Evolutionary conservation across 2,797 vertebrate species (phyloP), one percentile per base, ranked within the genome.

Genomic region (Poecilia wingei): DNA sequence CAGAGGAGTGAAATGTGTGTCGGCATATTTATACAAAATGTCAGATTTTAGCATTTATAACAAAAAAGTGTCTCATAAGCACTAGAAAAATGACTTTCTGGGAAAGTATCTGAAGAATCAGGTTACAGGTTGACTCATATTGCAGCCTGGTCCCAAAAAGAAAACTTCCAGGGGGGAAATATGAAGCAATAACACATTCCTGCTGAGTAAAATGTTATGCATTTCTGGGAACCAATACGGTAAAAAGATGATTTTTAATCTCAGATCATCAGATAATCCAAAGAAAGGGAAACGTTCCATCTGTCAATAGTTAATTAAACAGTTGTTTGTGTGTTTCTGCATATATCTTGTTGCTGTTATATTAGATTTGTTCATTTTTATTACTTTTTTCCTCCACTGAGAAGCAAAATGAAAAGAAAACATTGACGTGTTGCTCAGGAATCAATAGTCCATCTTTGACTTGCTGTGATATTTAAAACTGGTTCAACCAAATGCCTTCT

Each of bases 231-330:
- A 71, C 46, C 43, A 28, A 41, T 25, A 16, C 7, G 5, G 43
- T 28, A 45, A 14, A 46, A 45, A 45, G 25, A n/a, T 71, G 68
- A 6, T 71, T 71, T 71, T 43, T 71, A 2, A 22, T 31, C 13
- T 14, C 5, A 47, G 43, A 31, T 64, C 25, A 41, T 14, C 25
- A 16, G 28, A 85, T 64, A 45, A 72, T 72, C 7, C 1, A 28
- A 14, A 53, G 78, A 72, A 77, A 5, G 18, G 46, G 43, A 79
- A 79, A 80, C 55, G 43, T 16, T 49, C 43, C 49, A 61, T 66
- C 68, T 74, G 81, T 88, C 89, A 80, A 64, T 81, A 82, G 70
- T 86, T 88, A 85, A 91, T 92, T 84, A 88, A 81, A 87, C 22
- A 4, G 18, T 43, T 78, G 33, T n/a, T 53, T 81, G 45, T 36